These are phyloP conservation scores for Sinocyclocheilus anshuiensis DNA, from an alignment of 2,113 vertebrate species.

Conservation along the genomic window DNA sequence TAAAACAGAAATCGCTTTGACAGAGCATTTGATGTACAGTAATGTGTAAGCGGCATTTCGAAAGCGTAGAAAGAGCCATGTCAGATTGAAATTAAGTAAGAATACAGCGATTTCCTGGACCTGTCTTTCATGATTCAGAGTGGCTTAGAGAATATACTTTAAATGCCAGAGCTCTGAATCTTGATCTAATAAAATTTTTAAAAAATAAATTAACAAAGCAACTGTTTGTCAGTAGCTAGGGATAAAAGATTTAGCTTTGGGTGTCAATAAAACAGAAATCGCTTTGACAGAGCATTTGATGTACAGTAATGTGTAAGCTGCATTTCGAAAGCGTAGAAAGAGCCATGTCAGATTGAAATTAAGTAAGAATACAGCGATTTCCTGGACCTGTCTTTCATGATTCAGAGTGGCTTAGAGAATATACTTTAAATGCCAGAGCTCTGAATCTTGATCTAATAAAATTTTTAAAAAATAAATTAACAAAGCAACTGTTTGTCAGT, in stretches of 20 bases:
- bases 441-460: not conserved
- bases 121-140: not conserved
- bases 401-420: not conserved
- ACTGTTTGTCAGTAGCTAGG: not conserved
- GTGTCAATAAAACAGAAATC: not conserved
- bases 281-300: not conserved
- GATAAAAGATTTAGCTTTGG: not conserved
- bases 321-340: not conserved
- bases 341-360: not conserved
- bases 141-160: not conserved
- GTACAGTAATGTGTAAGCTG: not conserved
- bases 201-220: not conserved
- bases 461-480: not conserved
- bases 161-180: not conserved
- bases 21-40: not conserved
- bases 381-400: not conserved
- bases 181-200: not conserved
- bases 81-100: not conserved
- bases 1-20: slow-evolving; percentile 1
- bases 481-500: not conserved
- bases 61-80: not conserved
- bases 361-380: not conserved
- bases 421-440: not conserved
- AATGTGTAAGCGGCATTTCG: not conserved
- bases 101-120: not conserved